A percentile compares a stretch with the other conserved stretches of the same genome.
These are phyloP conservation scores for Macrostomum lignano DNA, from an alignment of 1,140 invertebrate genomes.

Conservation along the genomic window DNA sequence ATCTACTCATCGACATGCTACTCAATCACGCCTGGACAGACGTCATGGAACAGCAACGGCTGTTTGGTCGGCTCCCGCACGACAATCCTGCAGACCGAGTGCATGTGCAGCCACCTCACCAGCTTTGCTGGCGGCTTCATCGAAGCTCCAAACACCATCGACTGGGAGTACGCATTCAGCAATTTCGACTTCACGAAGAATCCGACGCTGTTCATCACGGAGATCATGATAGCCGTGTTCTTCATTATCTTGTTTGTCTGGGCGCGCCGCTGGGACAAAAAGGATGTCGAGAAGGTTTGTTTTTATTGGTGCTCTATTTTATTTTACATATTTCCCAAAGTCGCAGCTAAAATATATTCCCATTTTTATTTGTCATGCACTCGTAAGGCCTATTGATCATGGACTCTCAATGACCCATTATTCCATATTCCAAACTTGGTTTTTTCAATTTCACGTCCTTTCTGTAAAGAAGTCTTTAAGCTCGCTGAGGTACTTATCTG, in stretches of 20 bases:
- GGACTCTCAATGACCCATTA: too few species aligned
- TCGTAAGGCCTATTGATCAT: too few species aligned
- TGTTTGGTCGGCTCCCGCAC: slow-evolving; percentile 8
- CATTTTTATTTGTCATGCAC: too few species aligned
- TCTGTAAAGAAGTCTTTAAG: too few species aligned
- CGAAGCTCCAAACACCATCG: slow-evolving; percentile 24
- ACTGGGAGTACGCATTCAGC: slow-evolving; percentile 24
- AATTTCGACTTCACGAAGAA: slow-evolving; percentile 32
- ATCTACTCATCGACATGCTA: not conserved
- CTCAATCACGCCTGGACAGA: too few species aligned
- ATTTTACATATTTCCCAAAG: too few species aligned
- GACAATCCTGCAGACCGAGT: slow-evolving; percentile 10
- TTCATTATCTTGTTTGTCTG: slow-evolving; percentile 29
- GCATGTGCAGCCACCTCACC: slow-evolving; percentile 22
- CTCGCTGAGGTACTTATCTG: too few species aligned
- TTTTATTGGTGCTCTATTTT: too few species aligned
- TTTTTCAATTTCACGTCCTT: too few species aligned
- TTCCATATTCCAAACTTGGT: too few species aligned
- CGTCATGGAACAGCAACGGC: not conserved
- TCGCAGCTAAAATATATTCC: too few species aligned
- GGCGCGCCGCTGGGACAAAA: slow-evolving; percentile 7
- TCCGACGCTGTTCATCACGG: slow-evolving; percentile 31
- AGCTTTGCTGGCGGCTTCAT: slow-evolving; percentile 23
- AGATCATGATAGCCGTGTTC: slow-evolving; percentile 27
- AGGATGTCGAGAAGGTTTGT: slow-evolving; percentile 4